A percentile compares a stretch with the other conserved stretches of the same genome.
Conservation (phyloP, 2,113 vertebrate species). For the Gymnobelideus leadbeateri region DNA sequence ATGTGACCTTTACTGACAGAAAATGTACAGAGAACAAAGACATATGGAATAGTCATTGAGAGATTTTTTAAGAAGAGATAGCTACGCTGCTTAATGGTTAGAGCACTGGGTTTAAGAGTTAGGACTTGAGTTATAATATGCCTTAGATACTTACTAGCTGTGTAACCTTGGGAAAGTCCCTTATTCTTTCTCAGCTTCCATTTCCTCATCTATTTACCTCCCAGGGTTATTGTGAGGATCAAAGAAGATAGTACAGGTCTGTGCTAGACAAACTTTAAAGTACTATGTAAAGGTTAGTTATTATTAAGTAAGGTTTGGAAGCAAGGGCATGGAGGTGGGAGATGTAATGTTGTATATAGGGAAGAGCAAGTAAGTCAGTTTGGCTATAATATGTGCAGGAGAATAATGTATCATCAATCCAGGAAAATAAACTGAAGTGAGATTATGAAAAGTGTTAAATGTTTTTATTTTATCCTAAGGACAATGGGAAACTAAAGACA, state of each 20-base stretch:
- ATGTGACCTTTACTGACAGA: constrained; percentile 27
- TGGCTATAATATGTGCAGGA: neutral
- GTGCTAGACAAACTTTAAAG: neutral
- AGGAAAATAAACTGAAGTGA: neutral
- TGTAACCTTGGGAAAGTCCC: neutral
- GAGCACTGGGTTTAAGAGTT: neutral
- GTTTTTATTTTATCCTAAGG: neutral
- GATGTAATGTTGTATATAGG: neutral
- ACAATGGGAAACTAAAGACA: neutral
- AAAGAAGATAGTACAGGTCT: neutral
- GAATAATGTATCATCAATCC: neutral
- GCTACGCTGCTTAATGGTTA: neutral
- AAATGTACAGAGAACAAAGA: constrained; percentile 40
- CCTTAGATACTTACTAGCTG: neutral
- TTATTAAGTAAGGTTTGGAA: neutral
- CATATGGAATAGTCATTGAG: neutral
- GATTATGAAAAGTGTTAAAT: neutral
- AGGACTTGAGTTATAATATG: neutral
- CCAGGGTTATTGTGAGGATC: neutral
- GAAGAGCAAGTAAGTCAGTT: neutral
- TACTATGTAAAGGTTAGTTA: neutral
- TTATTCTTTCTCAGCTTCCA: neutral
- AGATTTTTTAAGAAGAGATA: constrained; percentile 38
- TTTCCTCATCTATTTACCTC: neutral
- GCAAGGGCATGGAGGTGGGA: neutral